Conservation (phyloP, 2,797 vertebrate genomes). For the Melanotaenia nigrans region DNA sequence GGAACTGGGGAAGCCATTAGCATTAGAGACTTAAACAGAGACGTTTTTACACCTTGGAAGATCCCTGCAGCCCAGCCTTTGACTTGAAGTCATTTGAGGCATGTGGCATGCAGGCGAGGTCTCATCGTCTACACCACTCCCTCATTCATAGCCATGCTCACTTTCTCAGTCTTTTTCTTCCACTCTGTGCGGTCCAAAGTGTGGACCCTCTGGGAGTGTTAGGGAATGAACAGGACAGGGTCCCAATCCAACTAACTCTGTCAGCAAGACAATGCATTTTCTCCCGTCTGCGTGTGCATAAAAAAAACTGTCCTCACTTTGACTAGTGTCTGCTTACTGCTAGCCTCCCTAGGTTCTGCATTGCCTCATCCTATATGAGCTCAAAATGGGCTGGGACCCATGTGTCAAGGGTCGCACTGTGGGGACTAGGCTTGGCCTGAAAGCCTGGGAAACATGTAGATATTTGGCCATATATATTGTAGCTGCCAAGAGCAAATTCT, state of each 20-base stretch:
- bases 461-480: conserved; percentile 68
- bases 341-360: conserved; percentile 73
- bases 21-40: conserved; percentile 45
- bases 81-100: conserved; percentile 42
- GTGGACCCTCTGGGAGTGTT: conserved; percentile 67
- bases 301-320: conserved; percentile 56
- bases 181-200: conserved; percentile 67
- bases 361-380: conserved; percentile 82
- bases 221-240: conserved; percentile 51
- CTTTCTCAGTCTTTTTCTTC: conserved; percentile 17
- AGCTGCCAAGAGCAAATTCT: conserved; percentile 69
- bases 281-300: conserved; percentile 33
- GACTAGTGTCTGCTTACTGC: conserved; percentile 71
- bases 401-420: conserved; percentile 81
- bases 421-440: conserved; percentile 80
- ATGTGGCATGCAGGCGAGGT: conserved; percentile 63
- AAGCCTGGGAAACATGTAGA: conserved; percentile 80
- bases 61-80: conserved; percentile 33
- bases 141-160: conserved; percentile 29
- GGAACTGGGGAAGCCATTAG: conserved; percentile 64
- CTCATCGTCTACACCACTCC: conserved; percentile 53
- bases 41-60: conserved; percentile 48
- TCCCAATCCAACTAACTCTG: conserved; percentile 74
- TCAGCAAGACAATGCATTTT: conserved; percentile 56
- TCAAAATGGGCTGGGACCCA: conserved; percentile 81